Conservation (phyloP, 2,888 invertebrate genomes). For the Colostygia pectinataria region DNA sequence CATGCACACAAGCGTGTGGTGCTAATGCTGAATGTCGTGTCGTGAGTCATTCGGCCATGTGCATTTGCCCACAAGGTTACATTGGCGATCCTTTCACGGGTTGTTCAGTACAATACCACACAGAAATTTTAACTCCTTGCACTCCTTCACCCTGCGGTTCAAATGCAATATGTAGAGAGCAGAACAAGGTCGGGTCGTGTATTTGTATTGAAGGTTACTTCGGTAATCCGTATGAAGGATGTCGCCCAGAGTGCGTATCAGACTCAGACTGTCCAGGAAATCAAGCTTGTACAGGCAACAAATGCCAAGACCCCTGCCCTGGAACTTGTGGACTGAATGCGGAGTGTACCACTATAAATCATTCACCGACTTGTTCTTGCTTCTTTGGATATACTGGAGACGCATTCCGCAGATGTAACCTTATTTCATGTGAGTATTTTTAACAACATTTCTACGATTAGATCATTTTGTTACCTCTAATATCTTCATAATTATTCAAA, state of each 20-base stretch:
- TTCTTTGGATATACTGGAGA: slow-evolving; percentile 85
- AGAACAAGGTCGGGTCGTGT: slow-evolving; percentile 87
- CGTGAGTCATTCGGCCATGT: slow-evolving; percentile 90
- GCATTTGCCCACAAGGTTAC: slow-evolving; percentile 86
- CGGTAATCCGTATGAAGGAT: slow-evolving; percentile 90
- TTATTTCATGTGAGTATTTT: slow-evolving; percentile 60
- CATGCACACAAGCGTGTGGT: slow-evolving; percentile 89
- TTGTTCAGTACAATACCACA: slow-evolving; percentile 73
- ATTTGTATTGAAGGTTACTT: slow-evolving; percentile 86
- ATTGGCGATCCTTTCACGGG: slow-evolving; percentile 85
- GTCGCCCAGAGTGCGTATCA: slow-evolving; percentile 88
- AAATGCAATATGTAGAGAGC: slow-evolving; percentile 87
- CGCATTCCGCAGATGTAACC: slow-evolving; percentile 79
- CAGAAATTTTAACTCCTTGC: slow-evolving; percentile 84
- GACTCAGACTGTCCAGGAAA: slow-evolving; percentile 89
- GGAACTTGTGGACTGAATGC: slow-evolving; percentile 90
- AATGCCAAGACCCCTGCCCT: slow-evolving; percentile 90
- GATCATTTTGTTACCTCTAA: too few species aligned
- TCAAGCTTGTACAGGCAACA: slow-evolving; percentile 87
- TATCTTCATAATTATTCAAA: not conserved
- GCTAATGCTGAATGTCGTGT: slow-evolving; percentile 88
- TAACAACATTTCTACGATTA: not conserved
- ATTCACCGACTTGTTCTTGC: slow-evolving; percentile 87
- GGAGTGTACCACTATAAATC: slow-evolving; percentile 87
- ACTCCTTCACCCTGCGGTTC: slow-evolving; percentile 88